Base-by-base conservation (phyloP, 2,113 vertebrate genomes). In the Chauna torquata region DNA sequence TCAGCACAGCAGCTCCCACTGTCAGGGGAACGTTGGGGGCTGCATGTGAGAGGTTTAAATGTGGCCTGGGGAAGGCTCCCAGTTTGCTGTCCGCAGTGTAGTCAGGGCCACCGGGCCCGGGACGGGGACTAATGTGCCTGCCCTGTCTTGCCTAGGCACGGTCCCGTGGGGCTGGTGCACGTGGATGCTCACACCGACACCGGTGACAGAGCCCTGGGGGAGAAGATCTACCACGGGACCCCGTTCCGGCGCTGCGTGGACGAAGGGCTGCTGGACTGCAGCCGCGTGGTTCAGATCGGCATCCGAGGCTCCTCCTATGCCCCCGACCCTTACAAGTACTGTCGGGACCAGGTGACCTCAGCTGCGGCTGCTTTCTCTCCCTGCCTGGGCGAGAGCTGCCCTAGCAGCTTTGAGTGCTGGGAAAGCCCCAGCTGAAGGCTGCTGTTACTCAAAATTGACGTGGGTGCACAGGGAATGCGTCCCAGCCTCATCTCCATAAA, bases 101-200 rank as follows among this genome's bases (percentile, higher is more conserved):
- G 72, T 38, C n/a, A 68, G 19, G 44, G 58, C n/a, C 20, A 4
- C 8, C 1, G 0, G 0, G 2, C 30, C 12, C 0, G 0, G 61
- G 22, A 3, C 25, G 30, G 77, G 20, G 38, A 25, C 38, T 58
- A 5, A 86, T 0, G 0, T 1, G n/a, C 15, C 11, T 9, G 4
- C 40, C 58, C 4, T 76, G 36, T 62, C 28, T 4, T 3, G 4
- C 2, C 8, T 94, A 99, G 99, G 89, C 95, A 99, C 1, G 99
- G 99, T 17, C 98, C 99, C 0, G 94, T 99, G 93, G 99, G 99
- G 6, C 97, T 99, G 96, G 94, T 99, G 83, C 99, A 99, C 0
- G 99, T 99, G 91, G 99, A 99, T 0, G 99, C 99, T 36, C 99
- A 99, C 86, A 98, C 97, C 0, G 99, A 99, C 97, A 99, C 99